Base-by-base conservation (phyloP, 2,888 invertebrate species). In the Phyllotreta striolata region DNA sequence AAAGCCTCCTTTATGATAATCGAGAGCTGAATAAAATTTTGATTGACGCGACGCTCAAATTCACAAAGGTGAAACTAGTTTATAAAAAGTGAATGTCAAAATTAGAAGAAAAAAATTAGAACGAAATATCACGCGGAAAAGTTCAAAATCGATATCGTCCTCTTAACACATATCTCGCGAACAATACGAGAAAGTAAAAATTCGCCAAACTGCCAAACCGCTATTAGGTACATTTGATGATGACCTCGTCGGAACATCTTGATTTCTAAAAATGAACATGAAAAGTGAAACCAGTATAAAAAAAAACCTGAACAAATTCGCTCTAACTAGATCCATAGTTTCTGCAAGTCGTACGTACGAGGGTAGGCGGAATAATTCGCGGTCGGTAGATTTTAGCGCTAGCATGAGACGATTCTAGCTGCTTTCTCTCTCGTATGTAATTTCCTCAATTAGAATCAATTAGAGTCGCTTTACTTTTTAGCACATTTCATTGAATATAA, bases 111-210 rank as follows among this genome's bases (percentile, higher is more conserved):
- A 52, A 44, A 52, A 52, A 52, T 52, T 52, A 38, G 52, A 52
- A 52, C 52, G 10, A 9, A 52, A 52, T 52, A 12, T 52, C 52
- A 52, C 52, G 37, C 47, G 39, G 57, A 46, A 35, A 47, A 57
- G 37, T 35, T 35, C 37, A 46, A 46, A 47, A 47, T 10, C 39
- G 13, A 38, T 51, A 41, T 34, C 41, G 58, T 58, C 58, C 58
- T 58, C 47, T 34, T 58, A 58, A 58, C 58, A 58, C 58, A 40
- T 14, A 58, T 57, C 41, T 58, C 34, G 49, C 58, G 51, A 58
- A 58, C 58, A 58, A 51, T 58, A 41, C 10, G 49, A 39, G 58
- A 58, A 58, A 58, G 58, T 58, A 51, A 58, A 58, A 58, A 58
- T 49, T 58, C 58, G 51, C 51, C 38, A 57, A 57, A 57, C n/a